Percentiles rank a stretch among this genome's conserved stretches.
These are phyloP conservation scores for Drepanosiphum platanoidis DNA, from an alignment of 2,888 invertebrate species.

Conservation along the genomic window DNA sequence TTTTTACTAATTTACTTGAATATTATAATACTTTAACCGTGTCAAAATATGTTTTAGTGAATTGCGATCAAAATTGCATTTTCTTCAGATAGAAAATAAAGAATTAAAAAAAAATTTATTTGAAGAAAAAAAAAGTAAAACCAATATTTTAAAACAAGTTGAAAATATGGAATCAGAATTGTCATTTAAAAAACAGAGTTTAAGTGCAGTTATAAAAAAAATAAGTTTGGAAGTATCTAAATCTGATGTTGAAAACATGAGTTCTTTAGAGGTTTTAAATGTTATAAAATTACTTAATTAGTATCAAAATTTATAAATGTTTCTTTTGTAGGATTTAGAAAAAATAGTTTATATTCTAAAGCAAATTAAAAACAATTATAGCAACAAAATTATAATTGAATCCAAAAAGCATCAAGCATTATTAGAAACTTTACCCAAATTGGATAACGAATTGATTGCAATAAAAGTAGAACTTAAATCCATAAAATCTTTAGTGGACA, in stretches of 20 bases:
- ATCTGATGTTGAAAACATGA: conserved; percentile 6
- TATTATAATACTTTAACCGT: neutral
- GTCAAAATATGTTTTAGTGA: conserved; percentile 4
- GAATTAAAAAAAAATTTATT: conserved; percentile 16
- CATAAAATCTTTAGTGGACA: neutral
- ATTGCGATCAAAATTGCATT: conserved; percentile 16
- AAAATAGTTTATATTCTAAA: conserved; percentile 33
- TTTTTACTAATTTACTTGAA: neutral
- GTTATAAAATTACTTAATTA: neutral
- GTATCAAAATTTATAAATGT: neutral
- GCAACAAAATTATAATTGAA: neutral
- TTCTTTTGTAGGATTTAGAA: conserved; percentile 25
- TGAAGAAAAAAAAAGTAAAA: conserved; percentile 28
- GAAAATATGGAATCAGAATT: conserved; percentile 16
- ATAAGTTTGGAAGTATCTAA: conserved; percentile 34
- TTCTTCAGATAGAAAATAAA: conserved; percentile 18
- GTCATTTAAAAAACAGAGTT: conserved; percentile 2
- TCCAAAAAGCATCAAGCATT: neutral
- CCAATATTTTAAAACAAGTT: neutral
- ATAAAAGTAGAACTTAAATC: conserved; percentile 12
- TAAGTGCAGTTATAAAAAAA: conserved; percentile 34
- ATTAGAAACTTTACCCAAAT: conserved; percentile 9
- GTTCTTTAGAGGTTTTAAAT: conserved; percentile 24
- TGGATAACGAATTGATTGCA: neutral
- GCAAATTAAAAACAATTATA: conserved; percentile 6